Evolutionary conservation across 2,888 invertebrate species (phyloP).

Genomic region (Stenchaetothrips biformis): DNA sequence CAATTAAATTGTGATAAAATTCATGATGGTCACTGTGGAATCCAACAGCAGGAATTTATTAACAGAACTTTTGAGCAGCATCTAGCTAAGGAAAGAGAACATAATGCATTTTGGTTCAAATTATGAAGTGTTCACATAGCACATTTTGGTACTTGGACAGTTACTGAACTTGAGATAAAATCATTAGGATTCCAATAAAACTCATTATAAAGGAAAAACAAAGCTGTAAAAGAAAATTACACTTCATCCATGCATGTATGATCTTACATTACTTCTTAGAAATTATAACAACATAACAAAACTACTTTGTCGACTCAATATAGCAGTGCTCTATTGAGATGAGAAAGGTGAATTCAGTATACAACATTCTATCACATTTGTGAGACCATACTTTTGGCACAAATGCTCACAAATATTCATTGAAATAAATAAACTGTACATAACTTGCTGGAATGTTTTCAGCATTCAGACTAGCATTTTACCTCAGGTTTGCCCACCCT

Average conservation of each 20-base stretch:
- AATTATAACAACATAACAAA: not conserved
- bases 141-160: too few species aligned
- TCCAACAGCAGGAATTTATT: not conserved
- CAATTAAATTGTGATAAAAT: not conserved
- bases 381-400: not conserved
- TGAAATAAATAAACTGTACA: not conserved
- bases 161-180: not conserved
- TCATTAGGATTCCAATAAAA: not conserved
- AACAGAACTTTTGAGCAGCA: not conserved
- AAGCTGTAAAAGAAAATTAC: not conserved
- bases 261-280: not conserved
- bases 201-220: not conserved
- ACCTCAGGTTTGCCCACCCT: not conserved
- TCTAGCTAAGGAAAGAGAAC: not conserved
- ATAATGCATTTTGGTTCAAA: not conserved
- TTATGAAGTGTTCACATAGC: not conserved
- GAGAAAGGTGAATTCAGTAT: not conserved
- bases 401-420: not conserved
- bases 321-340: not conserved
- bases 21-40: not conserved
- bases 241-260: not conserved
- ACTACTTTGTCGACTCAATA: not conserved
- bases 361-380: slow-evolving; percentile 19
- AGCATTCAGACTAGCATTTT: not conserved
- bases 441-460: slow-evolving; percentile 15